A percentile compares a stretch with the other conserved stretches of the same genome.
Conservation (phyloP, 2,797 vertebrate genomes). For the Helicolenus hilgendorfi region DNA sequence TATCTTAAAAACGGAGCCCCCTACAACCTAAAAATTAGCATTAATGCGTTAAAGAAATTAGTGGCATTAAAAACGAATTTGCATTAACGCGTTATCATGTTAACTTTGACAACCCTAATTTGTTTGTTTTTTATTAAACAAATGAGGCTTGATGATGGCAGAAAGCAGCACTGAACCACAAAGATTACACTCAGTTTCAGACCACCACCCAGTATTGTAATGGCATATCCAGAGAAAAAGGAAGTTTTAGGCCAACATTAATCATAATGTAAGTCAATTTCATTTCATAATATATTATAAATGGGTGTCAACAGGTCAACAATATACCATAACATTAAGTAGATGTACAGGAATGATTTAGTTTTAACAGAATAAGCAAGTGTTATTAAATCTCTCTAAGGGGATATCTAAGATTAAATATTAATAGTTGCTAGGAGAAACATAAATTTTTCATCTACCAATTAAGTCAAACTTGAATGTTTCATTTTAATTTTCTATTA, state of each 20-base stretch:
- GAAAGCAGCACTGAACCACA: background rate
- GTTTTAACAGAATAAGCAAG: background rate
- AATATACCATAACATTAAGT: background rate
- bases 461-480: constrained; percentile 39
- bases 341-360: background rate
- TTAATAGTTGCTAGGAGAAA: background rate
- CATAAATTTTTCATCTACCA: constrained; percentile 34
- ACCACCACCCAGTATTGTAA: background rate
- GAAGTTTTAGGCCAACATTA: background rate
- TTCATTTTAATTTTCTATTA: constrained; percentile 34
- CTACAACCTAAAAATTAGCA: too few species aligned
- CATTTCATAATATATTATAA: background rate
- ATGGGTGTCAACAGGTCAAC: background rate
- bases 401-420: background rate
- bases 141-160: background rate
- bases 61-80: too few species aligned
- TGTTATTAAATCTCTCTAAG: background rate
- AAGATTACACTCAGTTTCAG: background rate
- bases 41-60: too few species aligned
- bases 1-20: too few species aligned
- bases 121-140: background rate
- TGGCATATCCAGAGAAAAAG: background rate
- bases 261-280: background rate
- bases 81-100: too few species aligned
- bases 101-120: background rate